Evolutionary conservation across 2,888 invertebrate species (phyloP).

Genomic region (Cephus rjabovi): DNA sequence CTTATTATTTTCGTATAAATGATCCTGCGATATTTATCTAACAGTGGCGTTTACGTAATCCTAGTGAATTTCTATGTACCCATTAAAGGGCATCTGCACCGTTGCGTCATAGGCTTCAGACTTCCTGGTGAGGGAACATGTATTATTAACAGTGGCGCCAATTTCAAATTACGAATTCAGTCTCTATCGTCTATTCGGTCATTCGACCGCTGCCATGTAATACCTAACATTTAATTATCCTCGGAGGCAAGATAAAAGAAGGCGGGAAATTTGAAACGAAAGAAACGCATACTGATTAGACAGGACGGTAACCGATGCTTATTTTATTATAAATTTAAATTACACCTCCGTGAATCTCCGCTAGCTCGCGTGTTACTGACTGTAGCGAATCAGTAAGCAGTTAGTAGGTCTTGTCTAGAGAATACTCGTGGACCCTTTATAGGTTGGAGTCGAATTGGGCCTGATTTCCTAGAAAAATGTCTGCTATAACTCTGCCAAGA

Average conservation of each 20-base stretch:
- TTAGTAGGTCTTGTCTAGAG: background rate
- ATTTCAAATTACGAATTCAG: background rate
- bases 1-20: too few relatives aligned
- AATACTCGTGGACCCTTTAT: constrained; percentile 2
- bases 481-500: constrained; percentile 1
- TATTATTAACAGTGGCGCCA: background rate
- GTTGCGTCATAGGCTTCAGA: background rate
- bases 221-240: background rate
- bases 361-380: background rate
- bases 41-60: background rate
- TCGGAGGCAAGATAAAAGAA: background rate
- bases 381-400: constrained; percentile 16
- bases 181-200: background rate
- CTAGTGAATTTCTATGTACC: background rate
- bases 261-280: background rate
- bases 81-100: background rate
- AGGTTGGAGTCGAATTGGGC: background rate
- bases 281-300: constrained; percentile 11
- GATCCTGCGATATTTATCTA: too few relatives aligned
- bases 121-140: background rate
- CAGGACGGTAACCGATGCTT: constrained; percentile 7
- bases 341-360: constrained; percentile 10
- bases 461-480: background rate
- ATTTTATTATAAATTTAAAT: constrained; percentile 20
- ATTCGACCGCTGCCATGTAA: background rate